Evolutionary conservation across 1,140 invertebrate genomes (phyloP).

Genomic region (Tetragnatha versicolor): DNA sequence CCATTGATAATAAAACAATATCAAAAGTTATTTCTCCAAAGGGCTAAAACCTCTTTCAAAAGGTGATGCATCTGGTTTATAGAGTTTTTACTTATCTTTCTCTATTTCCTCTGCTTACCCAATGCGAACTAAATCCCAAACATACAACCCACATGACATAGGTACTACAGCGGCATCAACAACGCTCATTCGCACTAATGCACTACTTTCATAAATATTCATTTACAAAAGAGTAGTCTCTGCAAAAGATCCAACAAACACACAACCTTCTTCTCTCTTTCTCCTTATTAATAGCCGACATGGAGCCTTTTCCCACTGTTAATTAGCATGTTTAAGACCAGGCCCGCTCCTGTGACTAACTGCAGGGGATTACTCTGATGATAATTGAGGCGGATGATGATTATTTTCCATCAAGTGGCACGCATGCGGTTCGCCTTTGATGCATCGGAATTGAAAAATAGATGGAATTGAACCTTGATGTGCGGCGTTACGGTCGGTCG

Average conservation of each 20-base stretch:
- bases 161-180: neutral
- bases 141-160: neutral
- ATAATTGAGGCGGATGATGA: conserved; percentile 30
- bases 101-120: neutral
- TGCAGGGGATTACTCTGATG: neutral
- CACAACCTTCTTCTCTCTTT: neutral
- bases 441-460: no score
- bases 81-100: neutral
- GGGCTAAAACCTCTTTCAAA: no score
- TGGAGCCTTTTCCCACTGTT: conserved; percentile 33
- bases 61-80: neutral
- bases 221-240: no score
- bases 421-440: neutral
- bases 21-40: no score
- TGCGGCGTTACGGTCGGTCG: no score
- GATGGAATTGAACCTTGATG: no score
- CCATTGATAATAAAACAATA: no score
- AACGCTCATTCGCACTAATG: conserved; percentile 27
- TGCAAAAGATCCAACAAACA: no score
- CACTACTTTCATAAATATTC: conserved; percentile 46
- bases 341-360: neutral
- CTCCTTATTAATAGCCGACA: conserved; percentile 48
- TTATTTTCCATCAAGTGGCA: conserved; percentile 1
- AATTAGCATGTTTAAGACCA: conserved; percentile 36
- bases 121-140: conserved; percentile 3